Conservation (phyloP, 2,888 invertebrate species). For the Norana najaformis region DNA sequence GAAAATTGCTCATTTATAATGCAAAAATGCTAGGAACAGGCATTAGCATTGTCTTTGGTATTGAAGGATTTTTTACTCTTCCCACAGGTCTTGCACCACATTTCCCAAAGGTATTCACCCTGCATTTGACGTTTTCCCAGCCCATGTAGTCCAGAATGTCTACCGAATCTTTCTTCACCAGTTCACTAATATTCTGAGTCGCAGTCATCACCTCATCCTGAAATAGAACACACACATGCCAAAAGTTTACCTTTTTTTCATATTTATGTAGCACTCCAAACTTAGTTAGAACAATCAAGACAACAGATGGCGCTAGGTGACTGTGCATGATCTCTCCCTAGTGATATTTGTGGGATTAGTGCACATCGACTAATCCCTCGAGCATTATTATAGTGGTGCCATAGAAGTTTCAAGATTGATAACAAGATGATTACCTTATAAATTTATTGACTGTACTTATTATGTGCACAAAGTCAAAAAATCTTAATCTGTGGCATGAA, state of each 20-base stretch:
- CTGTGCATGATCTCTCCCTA: no score
- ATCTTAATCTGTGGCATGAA: no score
- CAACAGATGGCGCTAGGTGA: not conserved
- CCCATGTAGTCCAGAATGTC: conserved; percentile 54
- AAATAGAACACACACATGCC: not conserved
- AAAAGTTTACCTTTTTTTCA: not conserved
- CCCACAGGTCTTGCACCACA: not conserved
- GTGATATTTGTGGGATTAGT: no score
- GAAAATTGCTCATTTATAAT: no score
- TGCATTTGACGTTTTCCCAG: conserved; percentile 45
- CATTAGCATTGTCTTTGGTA: no score
- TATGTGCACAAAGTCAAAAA: no score
- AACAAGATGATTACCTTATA: no score
- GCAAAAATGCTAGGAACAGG: no score
- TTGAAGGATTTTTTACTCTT: not conserved
- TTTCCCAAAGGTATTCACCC: not conserved
- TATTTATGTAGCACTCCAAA: not conserved
- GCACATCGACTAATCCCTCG: no score
- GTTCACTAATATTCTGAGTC: conserved; percentile 43
- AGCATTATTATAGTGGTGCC: no score
- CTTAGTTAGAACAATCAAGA: not conserved
- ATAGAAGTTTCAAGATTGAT: no score
- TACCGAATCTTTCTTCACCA: conserved; percentile 50
- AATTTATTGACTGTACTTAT: no score
- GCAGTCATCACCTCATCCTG: not conserved